phyloP scores from a whole-genome alignment of 2,113 vertebrate species.

The Anser cygnoides region DNA sequence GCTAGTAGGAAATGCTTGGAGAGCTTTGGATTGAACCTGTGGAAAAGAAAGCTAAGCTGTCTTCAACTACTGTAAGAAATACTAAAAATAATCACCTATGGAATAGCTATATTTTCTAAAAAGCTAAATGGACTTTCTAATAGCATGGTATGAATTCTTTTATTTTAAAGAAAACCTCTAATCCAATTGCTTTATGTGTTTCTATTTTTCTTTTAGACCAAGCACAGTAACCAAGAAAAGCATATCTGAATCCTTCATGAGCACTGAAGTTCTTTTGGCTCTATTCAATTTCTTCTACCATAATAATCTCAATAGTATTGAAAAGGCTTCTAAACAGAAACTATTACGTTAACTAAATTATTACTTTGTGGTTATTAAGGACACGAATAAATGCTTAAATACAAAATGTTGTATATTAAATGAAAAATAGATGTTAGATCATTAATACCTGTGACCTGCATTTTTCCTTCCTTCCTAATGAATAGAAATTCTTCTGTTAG shows the following conservation, averaged over 20 bases:
- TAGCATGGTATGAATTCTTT: not conserved
- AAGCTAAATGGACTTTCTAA: not conserved
- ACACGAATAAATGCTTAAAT: not conserved
- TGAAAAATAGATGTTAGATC: not conserved
- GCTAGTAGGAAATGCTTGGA: not conserved
- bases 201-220: not conserved
- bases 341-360: not conserved
- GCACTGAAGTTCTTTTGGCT: not conserved
- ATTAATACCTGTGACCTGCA: not conserved
- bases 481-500: not conserved
- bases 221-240: not conserved
- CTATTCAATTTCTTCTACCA: not conserved
- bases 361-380: not conserved
- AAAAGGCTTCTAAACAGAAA: not conserved
- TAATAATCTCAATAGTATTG: not conserved
- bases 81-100: not conserved
- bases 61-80: not conserved
- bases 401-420: not conserved
- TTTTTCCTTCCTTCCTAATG: not conserved
- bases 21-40: not conserved
- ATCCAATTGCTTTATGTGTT: not conserved
- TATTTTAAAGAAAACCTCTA: not conserved
- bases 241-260: not conserved
- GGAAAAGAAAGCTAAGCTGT: not conserved
- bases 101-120: not conserved